A percentile compares a stretch with the other conserved stretches of the same genome.
These are phyloP conservation scores for Bufo gargarizans DNA, from an alignment of 2,113 vertebrate species.

Conservation along the genomic window DNA sequence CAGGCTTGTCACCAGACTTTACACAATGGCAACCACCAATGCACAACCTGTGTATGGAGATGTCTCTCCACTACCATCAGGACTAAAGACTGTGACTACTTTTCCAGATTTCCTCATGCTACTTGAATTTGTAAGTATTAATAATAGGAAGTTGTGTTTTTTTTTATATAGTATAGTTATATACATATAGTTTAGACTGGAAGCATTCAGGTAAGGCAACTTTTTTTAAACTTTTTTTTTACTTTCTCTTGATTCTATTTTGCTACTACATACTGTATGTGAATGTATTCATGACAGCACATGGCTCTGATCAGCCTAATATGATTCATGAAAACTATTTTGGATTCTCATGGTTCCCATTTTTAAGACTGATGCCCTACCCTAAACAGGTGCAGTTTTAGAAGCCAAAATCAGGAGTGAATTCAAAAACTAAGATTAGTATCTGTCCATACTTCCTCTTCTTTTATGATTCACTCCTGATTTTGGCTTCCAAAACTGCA, in stretches of 20 bases:
- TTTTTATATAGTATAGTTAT: not conserved
- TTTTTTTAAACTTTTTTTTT: not conserved
- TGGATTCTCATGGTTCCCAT: too few relatives aligned
- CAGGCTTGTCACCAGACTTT: not conserved
- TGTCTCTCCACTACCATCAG: constrained; percentile 29
- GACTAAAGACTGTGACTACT: not conserved
- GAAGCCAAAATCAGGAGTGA: too few relatives aligned
- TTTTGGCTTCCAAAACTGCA: too few relatives aligned
- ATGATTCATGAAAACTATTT: not conserved
- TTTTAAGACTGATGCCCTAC: too few relatives aligned
- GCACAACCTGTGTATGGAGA: constrained; percentile 29
- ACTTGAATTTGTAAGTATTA: constrained; percentile 47
- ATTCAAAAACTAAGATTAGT: too few relatives aligned
- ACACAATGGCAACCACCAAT: constrained; percentile 31
- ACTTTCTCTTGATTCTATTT: not conserved
- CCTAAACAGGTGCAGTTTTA: too few relatives aligned
- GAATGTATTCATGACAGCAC: not conserved
- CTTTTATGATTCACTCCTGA: too few relatives aligned
- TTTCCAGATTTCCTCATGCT: constrained; percentile 45
- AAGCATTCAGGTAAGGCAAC: not conserved
- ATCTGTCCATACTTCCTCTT: not conserved
- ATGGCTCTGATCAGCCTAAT: not conserved
- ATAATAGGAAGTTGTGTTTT: not conserved
- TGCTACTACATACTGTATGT: too few relatives aligned
- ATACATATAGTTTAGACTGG: not conserved